These are phyloP conservation scores for Drosophila lacteicornis DNA, from an alignment of 1,140 invertebrate genomes.

Conservation along the genomic window DNA sequence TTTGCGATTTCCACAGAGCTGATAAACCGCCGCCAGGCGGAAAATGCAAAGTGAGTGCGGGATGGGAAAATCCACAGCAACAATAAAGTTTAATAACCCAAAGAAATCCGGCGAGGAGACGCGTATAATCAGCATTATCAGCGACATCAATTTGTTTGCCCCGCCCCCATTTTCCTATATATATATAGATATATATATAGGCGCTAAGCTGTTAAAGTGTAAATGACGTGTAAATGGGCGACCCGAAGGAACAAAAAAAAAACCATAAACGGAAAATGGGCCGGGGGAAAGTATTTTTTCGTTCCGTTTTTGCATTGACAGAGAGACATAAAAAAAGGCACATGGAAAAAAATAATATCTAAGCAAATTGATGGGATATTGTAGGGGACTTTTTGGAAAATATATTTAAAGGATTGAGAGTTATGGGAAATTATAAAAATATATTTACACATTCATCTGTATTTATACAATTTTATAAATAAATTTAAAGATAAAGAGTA, in stretches of 20 bases:
- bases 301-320: constrained; percentile 39
- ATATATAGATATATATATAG: constrained; percentile 8
- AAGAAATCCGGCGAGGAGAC: constrained; percentile 59
- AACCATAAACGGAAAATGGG: constrained; percentile 15
- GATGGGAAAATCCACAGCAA: constrained; percentile 59
- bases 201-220: constrained; percentile 79
- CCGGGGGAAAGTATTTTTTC: constrained; percentile 32
- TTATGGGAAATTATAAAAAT: not conserved
- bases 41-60: constrained; percentile 35
- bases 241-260: constrained; percentile 25
- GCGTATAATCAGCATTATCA: constrained; percentile 79
- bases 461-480: too few species aligned
- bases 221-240: constrained; percentile 79
- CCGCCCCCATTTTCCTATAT: constrained; percentile 8
- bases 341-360: constrained; percentile 1
- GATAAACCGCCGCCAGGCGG: constrained; percentile 37
- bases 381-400: too few species aligned
- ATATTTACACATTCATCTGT: not conserved
- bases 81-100: constrained; percentile 81
- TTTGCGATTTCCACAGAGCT: constrained; percentile 48
- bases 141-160: constrained; percentile 66
- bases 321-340: constrained; percentile 37
- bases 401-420: not conserved
- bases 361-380: too few species aligned
- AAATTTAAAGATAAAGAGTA: too few species aligned